Percentiles rank a stretch among this genome's conserved stretches.
phyloP scores from a whole-genome alignment of 2,888 invertebrate species.

The Congeria kusceri region DNA sequence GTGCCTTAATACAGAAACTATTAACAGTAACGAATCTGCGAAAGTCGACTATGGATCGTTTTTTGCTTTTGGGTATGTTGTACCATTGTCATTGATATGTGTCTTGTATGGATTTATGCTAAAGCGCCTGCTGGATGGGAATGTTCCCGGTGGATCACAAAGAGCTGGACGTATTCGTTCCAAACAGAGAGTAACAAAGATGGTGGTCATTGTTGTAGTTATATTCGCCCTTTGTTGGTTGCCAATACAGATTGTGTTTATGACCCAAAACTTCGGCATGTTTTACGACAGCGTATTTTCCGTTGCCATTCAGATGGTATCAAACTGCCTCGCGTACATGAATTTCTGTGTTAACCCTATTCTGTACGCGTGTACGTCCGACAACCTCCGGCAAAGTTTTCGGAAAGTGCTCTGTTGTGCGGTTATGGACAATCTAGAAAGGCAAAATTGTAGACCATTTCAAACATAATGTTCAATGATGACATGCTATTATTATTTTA shows the following conservation, averaged over 20 bases:
- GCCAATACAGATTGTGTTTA: constrained; percentile 92
- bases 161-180: constrained; percentile 93
- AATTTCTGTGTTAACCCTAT: constrained; percentile 98
- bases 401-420: constrained; percentile 85
- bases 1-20: constrained; percentile 72
- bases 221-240: constrained; percentile 98
- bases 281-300: constrained; percentile 88
- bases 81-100: constrained; percentile 94
- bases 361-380: constrained; percentile 96
- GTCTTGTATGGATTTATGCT: constrained; percentile 96
- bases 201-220: constrained; percentile 96
- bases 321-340: constrained; percentile 90
- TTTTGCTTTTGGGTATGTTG: constrained; percentile 94
- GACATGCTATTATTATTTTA: too few species aligned
- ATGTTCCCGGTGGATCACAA: constrained; percentile 89
- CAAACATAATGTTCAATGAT: too few species aligned
- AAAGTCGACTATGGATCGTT: constrained; percentile 85
- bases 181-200: constrained; percentile 93
- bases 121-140: constrained; percentile 93
- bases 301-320: constrained; percentile 86
- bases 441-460: too few species aligned
- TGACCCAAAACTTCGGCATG: constrained; percentile 90
- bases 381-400: constrained; percentile 97
- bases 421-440: too few species aligned
- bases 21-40: constrained; percentile 16